Evolutionary conservation across 2,888 invertebrate genomes (phyloP).

Genomic region (Epirrita christyi): DNA sequence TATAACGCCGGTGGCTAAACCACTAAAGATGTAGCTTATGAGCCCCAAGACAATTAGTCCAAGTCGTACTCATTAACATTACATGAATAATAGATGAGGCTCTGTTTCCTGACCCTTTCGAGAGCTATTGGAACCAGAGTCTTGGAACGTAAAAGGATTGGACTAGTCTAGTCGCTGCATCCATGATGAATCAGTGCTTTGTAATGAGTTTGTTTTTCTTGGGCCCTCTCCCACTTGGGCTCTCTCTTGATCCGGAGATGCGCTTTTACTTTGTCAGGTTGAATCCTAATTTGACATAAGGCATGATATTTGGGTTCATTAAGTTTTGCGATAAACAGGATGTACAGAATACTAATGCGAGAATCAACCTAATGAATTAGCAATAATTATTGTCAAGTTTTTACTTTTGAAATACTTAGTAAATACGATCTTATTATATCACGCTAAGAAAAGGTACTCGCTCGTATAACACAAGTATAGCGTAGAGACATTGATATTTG

Average conservation of each 20-base stretch:
- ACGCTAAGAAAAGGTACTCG: too few relatives aligned
- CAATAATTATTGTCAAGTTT: too few relatives aligned
- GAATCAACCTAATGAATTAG: too few relatives aligned
- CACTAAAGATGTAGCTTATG: conserved; percentile 35
- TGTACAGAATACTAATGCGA: too few relatives aligned
- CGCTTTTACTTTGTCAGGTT: conserved; percentile 10
- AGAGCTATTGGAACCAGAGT: conserved; percentile 20
- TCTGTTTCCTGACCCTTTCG: conserved; percentile 30
- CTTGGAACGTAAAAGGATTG: conserved; percentile 23
- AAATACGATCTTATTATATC: too few relatives aligned
- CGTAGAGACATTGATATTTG: too few relatives aligned
- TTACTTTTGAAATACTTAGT: too few relatives aligned
- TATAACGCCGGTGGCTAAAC: conserved; percentile 8
- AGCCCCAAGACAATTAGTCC: conserved; percentile 41
- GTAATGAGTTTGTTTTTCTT: conserved; percentile 25
- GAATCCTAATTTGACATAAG: neutral
- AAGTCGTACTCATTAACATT: conserved; percentile 39
- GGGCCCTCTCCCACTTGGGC: too few relatives aligned
- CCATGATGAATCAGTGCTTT: conserved; percentile 34
- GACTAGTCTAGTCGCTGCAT: conserved; percentile 29
- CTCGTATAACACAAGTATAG: too few relatives aligned
- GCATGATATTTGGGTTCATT: too few relatives aligned
- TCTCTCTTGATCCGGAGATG: conserved; percentile 2
- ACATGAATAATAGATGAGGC: conserved; percentile 39
- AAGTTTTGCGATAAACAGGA: too few relatives aligned